These are phyloP conservation scores for Pseudochirops cupreus DNA, from an alignment of 2,797 vertebrate genomes.

Conservation along the genomic window DNA sequence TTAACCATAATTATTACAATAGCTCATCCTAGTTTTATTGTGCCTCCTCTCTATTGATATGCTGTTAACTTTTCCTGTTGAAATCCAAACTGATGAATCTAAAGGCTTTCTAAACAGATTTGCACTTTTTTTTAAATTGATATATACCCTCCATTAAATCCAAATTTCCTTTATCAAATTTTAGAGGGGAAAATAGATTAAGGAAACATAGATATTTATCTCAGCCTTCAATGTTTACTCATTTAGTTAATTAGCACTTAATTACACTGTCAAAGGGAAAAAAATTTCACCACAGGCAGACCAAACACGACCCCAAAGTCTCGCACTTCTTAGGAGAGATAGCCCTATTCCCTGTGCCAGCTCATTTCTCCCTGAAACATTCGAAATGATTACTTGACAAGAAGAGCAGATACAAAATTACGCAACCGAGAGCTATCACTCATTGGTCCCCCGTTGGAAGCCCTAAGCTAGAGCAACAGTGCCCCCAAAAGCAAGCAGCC, in stretches of 20 bases:
- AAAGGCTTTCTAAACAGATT: conserved; percentile 83
- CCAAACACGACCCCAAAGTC: conserved; percentile 69
- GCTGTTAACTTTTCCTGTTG: conserved; percentile 81
- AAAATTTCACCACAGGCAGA: conserved; percentile 78
- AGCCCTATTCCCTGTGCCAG: conserved; percentile 73
- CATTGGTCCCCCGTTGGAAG: fast-evolving
- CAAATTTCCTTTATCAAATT: conserved; percentile 88
- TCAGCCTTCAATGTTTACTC: conserved; percentile 88
- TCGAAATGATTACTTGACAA: conserved; percentile 78
- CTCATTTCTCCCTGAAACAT: conserved; percentile 68
- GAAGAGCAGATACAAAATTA: conserved; percentile 72
- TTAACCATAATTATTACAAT: conserved; percentile 84
- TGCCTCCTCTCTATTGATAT: conserved; percentile 82
- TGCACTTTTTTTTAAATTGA: conserved; percentile 82
- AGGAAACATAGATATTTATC: conserved; percentile 86
- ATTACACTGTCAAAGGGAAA: conserved; percentile 84
- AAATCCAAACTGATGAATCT: conserved; percentile 75
- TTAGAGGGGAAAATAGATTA: conserved; percentile 85
- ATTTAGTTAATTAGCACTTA: conserved; percentile 89
- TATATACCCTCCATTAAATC: conserved; percentile 85
- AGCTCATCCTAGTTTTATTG: conserved; percentile 74
- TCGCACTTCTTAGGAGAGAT: conserved; percentile 67
- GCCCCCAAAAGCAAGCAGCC: conserved; percentile 85
- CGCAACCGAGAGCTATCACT: conserved; percentile 67
- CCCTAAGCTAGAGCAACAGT: conserved; percentile 84